Evolutionary conservation across 2,888 invertebrate species (phyloP), one percentile per base, ranked within the genome.

Genomic region (Hipparchia semele): DNA sequence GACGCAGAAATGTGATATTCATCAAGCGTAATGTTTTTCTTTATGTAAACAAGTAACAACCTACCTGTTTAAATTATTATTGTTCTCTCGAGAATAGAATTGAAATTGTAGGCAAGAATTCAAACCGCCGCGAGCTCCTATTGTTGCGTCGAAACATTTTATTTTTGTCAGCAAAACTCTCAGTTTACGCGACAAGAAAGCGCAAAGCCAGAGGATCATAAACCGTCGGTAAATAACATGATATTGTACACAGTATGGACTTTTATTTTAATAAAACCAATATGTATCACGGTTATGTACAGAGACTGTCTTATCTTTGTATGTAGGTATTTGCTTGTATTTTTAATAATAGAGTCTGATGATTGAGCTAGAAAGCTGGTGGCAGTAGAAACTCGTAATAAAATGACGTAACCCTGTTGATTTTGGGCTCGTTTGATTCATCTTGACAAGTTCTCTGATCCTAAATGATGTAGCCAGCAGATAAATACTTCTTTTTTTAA

Each of bases 161-260:
- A 77, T 77, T 77, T 75, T 76, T 77, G 75, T 77, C 70, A 76
- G 75, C 71, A 77, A 75, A 78, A 79, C 73, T 74, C 66, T 68
- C 73, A 51, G 67, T 64, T 72, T 75, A 68, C 72, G 80, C 79
- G 82, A 84, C 83, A 87, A 87, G 88, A 90, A 88, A 88, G 86
- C 86, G 88, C 84, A 82, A 85, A 86, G 81, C 83, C 82, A 83
- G 83, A 83, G 72, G 82, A 84, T 83, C 78, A 79, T 77, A 73
- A 74, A 75, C 65, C 83, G 81, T 83, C 83, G 82, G 84, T 84
- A 86, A 86, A 86, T 84, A 84, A 84, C 79, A 82, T 81, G 81
- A 81, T 75, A 70, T 62, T 70, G 62, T 62, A 62, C 6, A 69
- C 54, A 70, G 46, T 56, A 69, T 60, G 51, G 51, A 53, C 69